Percentiles rank a stretch among this genome's conserved stretches.
Evolutionary conservation across 2,888 invertebrate species (phyloP).

Genomic region (Aphelenchoides bicaudatus): DNA sequence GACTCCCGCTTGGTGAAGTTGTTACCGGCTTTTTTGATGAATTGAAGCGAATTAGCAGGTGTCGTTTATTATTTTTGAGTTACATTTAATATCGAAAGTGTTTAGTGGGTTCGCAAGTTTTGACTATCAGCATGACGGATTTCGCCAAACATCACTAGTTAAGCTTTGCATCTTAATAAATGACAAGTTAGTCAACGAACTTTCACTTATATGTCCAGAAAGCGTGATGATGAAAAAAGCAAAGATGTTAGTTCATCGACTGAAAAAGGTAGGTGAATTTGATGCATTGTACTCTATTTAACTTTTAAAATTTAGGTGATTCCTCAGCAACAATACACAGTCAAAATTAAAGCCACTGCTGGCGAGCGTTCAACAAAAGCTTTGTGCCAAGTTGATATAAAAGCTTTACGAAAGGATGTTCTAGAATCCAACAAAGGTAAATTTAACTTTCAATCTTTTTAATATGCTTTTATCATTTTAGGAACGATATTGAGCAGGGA

Average conservation of each 20-base stretch:
- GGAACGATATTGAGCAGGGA: no score
- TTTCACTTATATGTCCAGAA: constrained; percentile 51
- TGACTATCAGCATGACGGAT: constrained; percentile 85
- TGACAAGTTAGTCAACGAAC: constrained; percentile 52
- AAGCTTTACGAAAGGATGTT: constrained; percentile 54
- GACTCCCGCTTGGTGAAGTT: constrained; percentile 85
- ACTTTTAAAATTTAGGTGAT: constrained; percentile 36
- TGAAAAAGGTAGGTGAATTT: constrained; percentile 37
- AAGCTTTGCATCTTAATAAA: constrained; percentile 80
- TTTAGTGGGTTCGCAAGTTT: constrained; percentile 80
- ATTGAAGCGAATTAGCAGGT: constrained; percentile 76
- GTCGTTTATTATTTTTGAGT: background rate
- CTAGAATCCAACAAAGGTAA: constrained; percentile 51
- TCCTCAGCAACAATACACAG: constrained; percentile 55
- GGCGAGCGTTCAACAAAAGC: constrained; percentile 51
- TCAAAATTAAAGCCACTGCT: constrained; percentile 38
- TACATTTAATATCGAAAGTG: background rate
- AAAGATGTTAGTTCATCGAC: constrained; percentile 43
- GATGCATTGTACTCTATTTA: constrained; percentile 8
- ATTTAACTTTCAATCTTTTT: no score
- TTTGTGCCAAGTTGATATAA: constrained; percentile 43
- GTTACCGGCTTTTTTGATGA: constrained; percentile 89
- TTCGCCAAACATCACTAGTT: constrained; percentile 72
- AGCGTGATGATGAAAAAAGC: constrained; percentile 45
- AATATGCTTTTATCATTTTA: no score